Percentiles rank a stretch among this genome's conserved stretches.
Conservation (phyloP, 2,888 invertebrate genomes). For the Cerceris ruficornis region DNA sequence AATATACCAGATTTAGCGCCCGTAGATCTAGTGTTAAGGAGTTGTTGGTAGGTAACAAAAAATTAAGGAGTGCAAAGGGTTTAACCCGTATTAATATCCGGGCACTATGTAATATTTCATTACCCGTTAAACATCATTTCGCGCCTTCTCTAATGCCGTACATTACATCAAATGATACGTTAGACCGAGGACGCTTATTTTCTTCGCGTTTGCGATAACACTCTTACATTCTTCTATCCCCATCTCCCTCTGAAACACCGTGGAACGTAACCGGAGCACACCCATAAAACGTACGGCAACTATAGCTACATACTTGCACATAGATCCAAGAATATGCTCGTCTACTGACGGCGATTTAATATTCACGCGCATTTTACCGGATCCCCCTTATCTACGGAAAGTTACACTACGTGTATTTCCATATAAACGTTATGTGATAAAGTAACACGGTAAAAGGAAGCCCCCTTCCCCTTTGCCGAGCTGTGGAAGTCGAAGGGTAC, state of each 20-base stretch:
- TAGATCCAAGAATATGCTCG: slow-evolving; percentile 15
- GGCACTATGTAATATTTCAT: slow-evolving; percentile 33
- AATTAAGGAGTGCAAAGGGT: no score
- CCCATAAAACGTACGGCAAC: slow-evolving; percentile 5
- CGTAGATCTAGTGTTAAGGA: no score
- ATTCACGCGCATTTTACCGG: slow-evolving; percentile 55
- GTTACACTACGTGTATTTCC: slow-evolving; percentile 43
- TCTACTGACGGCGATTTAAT: slow-evolving; percentile 52
- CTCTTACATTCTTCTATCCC: slow-evolving; percentile 15
- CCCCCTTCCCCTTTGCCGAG: not conserved
- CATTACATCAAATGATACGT: slow-evolving; percentile 12
- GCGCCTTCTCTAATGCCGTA: slow-evolving; percentile 11
- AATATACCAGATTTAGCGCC: no score
- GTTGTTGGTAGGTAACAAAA: no score
- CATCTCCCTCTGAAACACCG: slow-evolving; percentile 6
- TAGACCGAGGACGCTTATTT: slow-evolving; percentile 26
- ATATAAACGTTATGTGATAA: slow-evolving; percentile 52
- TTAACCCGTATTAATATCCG: slow-evolving; percentile 45
- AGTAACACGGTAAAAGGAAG: slow-evolving; percentile 32
- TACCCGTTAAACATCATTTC: slow-evolving; percentile 12
- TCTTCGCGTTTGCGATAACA: slow-evolving; percentile 29
- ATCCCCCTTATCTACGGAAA: slow-evolving; percentile 32
- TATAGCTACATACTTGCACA: slow-evolving; percentile 3
- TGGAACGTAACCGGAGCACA: not conserved
- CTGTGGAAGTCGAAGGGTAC: slow-evolving; percentile 27